Evolutionary conservation across 2,888 invertebrate genomes (phyloP), one percentile per base, ranked within the genome.

Genomic region (Diarsia mendica): DNA sequence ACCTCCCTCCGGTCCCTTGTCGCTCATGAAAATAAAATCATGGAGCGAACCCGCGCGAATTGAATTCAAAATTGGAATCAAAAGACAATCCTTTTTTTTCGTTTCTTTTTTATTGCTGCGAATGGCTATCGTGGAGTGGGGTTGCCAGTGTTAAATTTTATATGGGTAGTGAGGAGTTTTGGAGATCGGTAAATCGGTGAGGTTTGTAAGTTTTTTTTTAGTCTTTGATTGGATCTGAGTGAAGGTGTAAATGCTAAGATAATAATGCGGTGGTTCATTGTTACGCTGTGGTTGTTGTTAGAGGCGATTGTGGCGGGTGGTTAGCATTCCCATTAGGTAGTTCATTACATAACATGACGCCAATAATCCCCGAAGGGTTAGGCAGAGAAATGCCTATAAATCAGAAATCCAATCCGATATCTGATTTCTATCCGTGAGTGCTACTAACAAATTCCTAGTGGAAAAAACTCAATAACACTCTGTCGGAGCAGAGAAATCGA

Each of bases 1-100:
- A 84, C 82, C 80, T 85, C 87, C 75, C 69, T 55, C 33, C 51
- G 58, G 89, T 95, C 95, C 95, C 96, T 90, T 83, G 92, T 88
- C 94, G 91, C 92, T 95, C 95, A 96, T 96, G 95, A 96, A 96
- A 96, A 96, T 96, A 96, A 96, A 96, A 96, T 96, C 96, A 96
- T 96, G 95, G 93, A 92, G 89, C 91, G 88, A 92, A 92, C 94
- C 94, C 93, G 93, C 93, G 94, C 91, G 94, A 93, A 96, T 96
- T 95, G 96, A 95, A 95, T 95, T 93, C 95, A 93, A 95, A 96
- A 95, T 95, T 95, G 95, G 95, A 94, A 95, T 95, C 96, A 95
- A 92, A 94, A 94, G 95, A 94, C 95, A 95, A 95, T 95, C 94
- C 94, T 94, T 95, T 94, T 91, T 92, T 92, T 90, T 91, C 91